Conservation (phyloP, 2,888 invertebrate species). For the Lepetodrilus schrolli region DNA sequence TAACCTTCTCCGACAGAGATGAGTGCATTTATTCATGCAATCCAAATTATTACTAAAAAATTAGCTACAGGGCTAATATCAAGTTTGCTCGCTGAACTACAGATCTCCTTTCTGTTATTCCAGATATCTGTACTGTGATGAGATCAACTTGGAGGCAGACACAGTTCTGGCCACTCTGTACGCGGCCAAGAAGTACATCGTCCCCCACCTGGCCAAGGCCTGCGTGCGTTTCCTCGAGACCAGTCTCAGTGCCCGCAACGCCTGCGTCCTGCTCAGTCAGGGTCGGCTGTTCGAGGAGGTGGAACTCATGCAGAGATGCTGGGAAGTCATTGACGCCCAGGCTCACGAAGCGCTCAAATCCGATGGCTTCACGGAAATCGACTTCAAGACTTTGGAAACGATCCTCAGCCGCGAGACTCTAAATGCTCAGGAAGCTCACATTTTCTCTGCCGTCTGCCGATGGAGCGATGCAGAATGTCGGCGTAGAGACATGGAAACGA, state of each 20-base stretch:
- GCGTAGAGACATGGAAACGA: constrained; percentile 87
- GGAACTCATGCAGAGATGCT: constrained; percentile 88
- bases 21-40: too few relatives aligned
- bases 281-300: constrained; percentile 96
- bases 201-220: constrained; percentile 92
- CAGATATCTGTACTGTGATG: constrained; percentile 97
- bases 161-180: constrained; percentile 94
- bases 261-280: constrained; percentile 94
- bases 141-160: constrained; percentile 94
- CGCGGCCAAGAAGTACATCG: constrained; percentile 97
- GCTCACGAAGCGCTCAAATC: constrained; percentile 96
- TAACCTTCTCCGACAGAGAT: too few relatives aligned
- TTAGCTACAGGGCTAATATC: too few relatives aligned
- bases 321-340: constrained; percentile 92
- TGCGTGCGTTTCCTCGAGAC: constrained; percentile 97
- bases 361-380: constrained; percentile 96
- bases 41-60: too few relatives aligned
- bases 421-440: constrained; percentile 90
- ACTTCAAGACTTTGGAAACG: constrained; percentile 92
- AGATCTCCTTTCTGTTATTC: constrained; percentile 62
- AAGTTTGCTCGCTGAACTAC: background rate
- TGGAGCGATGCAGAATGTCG: constrained; percentile 95
- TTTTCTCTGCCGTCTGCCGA: constrained; percentile 90
- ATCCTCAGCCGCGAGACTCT: constrained; percentile 93
- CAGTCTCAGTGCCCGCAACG: constrained; percentile 95